Evolutionary conservation across 2,888 invertebrate genomes (phyloP), one percentile per base, ranked within the genome.

Genomic region (Monoplex corrugatus): DNA sequence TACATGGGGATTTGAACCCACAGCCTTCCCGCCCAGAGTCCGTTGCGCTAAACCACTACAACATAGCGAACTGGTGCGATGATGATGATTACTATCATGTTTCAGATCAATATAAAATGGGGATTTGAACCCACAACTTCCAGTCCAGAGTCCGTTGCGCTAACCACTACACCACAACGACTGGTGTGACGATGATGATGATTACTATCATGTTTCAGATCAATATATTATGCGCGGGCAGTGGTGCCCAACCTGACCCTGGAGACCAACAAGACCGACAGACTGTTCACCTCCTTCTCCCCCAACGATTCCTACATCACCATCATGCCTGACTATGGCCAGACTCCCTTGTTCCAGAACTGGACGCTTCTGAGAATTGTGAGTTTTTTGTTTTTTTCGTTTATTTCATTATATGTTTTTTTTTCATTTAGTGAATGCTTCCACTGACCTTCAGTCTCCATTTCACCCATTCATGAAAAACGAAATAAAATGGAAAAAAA

Each of bases 321-420:
- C 87, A 87, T 91, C 23, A 94, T 94, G 94, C 94, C 94, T 0
- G 90, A 89, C 1, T 94, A 93, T 72, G 94, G 93, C 5, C 92
- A 94, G 87, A 92, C 93, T 32, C 88, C 89, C 8, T 90, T 94
- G 2, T 94, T 94, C 78, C 88, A 91, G 5, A 92, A 94, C 86
- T 89, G 88, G 68, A 89, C 89, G 0, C 90, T 94, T 0, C 89
- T 94, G 0, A 92, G 92, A 89, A 88, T 92, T 89, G 94, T 94
- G 90, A 91, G 92, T 90, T 23, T 32, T 40, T 23, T 23, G 13
- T 2, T 82, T 13, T 16, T 2, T 16, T 16, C n/a, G 19, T 40
- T n/a, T 40, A 5, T 40, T 23, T 40, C 43, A 16, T 40, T n/a
- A 23, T 82, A 5, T 82, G 19, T 40, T 32, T 40, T 23, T 23